Conservation (phyloP, 2,797 vertebrate genomes). For the Pangasius macronema region DNA sequence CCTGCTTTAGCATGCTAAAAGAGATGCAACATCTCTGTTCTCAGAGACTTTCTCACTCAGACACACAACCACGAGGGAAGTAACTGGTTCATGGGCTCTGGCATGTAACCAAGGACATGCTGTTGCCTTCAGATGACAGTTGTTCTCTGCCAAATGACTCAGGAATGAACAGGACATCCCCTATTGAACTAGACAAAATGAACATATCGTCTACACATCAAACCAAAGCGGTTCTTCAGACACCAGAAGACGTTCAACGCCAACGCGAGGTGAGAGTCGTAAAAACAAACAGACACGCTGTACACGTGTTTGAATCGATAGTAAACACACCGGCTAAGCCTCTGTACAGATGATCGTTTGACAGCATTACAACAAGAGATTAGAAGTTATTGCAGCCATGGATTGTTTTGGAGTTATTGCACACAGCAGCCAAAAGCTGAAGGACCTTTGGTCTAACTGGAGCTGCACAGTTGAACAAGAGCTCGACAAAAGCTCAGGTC, state of each 20-base stretch:
- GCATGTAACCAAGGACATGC: background rate
- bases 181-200: background rate
- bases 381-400: background rate
- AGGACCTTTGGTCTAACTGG: background rate
- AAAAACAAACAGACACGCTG: background rate
- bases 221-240: background rate
- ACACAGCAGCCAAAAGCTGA: background rate
- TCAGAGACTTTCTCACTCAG: background rate
- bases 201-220: background rate
- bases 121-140: background rate
- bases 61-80: background rate
- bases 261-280: background rate
- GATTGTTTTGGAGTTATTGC: background rate
- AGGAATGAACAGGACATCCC: background rate
- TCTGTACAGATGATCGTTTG: background rate
- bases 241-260: background rate
- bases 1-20: background rate
- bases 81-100: background rate
- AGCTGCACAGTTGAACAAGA: background rate
- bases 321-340: background rate
- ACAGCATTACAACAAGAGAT: background rate
- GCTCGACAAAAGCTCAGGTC: background rate
- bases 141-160: background rate
- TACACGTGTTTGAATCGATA: background rate
- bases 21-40: background rate